Evolutionary conservation across 2,113 vertebrate species (phyloP).

Genomic region (Anolis carolinensis): DNA sequence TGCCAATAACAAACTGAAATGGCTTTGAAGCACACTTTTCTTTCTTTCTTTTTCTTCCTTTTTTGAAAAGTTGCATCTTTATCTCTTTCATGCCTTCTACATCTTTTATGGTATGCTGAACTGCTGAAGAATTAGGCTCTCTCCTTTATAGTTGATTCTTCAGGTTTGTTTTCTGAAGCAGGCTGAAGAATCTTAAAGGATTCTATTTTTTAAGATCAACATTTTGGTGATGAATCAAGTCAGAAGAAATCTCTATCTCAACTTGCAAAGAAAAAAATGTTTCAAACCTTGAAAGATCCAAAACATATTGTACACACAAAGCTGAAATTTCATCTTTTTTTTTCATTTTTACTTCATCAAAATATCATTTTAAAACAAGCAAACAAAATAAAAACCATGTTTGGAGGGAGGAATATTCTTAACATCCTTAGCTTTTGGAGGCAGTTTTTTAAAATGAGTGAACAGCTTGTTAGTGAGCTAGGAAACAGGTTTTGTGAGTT

Average conservation of each 20-base stretch:
- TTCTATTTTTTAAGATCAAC: background rate
- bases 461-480: too few species aligned
- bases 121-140: background rate
- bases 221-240: background rate
- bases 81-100: background rate
- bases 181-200: background rate
- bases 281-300: background rate
- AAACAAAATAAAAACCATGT: too few species aligned
- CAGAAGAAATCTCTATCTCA: too few species aligned
- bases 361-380: too few species aligned
- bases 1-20: constrained; percentile 2
- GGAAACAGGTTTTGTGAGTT: background rate
- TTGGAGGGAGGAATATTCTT: background rate
- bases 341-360: background rate
- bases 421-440: background rate
- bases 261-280: background rate
- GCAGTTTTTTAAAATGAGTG: background rate
- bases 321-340: background rate
- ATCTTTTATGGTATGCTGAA: background rate
- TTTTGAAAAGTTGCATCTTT: constrained; percentile 1
- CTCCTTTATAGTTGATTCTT: background rate
- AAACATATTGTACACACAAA: background rate
- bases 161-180: background rate
- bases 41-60: too few species aligned
- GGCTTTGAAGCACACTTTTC: background rate